A percentile compares a stretch with the other conserved stretches of the same genome.
Conservation (phyloP, 2,113 vertebrate species). For the Eupsittula cactorum region DNA sequence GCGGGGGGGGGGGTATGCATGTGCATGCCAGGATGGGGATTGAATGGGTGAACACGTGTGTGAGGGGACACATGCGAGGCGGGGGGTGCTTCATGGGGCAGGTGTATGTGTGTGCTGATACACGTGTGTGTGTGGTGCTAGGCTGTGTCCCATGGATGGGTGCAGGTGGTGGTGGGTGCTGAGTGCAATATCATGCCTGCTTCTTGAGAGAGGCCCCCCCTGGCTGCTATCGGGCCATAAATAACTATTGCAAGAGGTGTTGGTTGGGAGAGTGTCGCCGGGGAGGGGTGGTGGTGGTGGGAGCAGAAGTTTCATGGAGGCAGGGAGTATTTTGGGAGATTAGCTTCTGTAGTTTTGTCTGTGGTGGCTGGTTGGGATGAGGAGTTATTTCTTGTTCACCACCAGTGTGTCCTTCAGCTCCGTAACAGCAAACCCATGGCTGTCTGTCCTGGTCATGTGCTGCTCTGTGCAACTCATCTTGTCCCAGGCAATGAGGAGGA, state of each 20-base stretch:
- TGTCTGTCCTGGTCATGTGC: neutral
- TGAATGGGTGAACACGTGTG: neutral
- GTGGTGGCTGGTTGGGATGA: accelerated
- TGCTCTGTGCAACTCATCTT: neutral
- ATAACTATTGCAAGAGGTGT: neutral
- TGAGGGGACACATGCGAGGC: accelerated
- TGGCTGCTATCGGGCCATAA: neutral
- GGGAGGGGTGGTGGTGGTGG: neutral
- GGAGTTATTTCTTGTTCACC: neutral
- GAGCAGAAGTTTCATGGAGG: neutral
- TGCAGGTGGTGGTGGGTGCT: neutral
- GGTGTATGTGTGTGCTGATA: accelerated
- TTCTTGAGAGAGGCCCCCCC: neutral
- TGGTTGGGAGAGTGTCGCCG: accelerated
- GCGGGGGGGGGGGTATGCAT: accelerated
- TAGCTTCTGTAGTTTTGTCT: neutral
- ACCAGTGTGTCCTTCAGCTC: neutral
- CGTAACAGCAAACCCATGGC: neutral
- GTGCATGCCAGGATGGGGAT: neutral
- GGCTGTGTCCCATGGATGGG: neutral
- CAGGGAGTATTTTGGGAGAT: neutral
- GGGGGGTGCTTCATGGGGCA: neutral
- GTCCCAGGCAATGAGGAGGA: neutral
- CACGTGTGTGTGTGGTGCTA: neutral
- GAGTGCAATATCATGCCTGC: neutral